A percentile compares a stretch with the other conserved stretches of the same genome.
Evolutionary conservation across 2,113 vertebrate species (phyloP).

Genomic region (Morone chrysops): DNA sequence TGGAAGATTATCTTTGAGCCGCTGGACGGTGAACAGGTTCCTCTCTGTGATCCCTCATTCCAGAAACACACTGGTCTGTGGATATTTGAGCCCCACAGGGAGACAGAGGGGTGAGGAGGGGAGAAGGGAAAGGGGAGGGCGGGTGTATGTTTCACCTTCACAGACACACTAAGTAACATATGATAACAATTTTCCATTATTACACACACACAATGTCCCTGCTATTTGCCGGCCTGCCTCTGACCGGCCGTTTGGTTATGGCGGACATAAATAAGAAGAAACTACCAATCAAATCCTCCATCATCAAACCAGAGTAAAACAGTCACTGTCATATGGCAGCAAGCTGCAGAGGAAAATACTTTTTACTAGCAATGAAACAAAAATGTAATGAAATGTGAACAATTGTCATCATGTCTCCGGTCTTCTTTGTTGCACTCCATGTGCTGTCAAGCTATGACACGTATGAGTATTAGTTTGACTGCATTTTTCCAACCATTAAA

Average conservation of each 20-base stretch:
- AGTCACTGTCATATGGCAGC: slow-evolving; percentile 33
- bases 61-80: slow-evolving; percentile 20
- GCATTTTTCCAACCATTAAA: slow-evolving; percentile 50
- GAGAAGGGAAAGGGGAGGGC: neutral
- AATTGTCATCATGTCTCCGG: slow-evolving; percentile 40
- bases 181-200: slow-evolving; percentile 74
- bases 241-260: slow-evolving; percentile 23
- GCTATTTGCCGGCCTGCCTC: slow-evolving; percentile 30
- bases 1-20: slow-evolving; percentile 26
- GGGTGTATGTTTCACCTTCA: slow-evolving; percentile 53
- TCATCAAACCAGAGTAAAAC: slow-evolving; percentile 32
- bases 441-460: slow-evolving; percentile 29
- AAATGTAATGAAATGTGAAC: slow-evolving; percentile 36
- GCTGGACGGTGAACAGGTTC: slow-evolving; percentile 47
- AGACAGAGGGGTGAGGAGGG: neutral
- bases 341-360: slow-evolving; percentile 37
- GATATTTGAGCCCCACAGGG: slow-evolving; percentile 44
- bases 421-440: neutral
- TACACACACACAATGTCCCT: slow-evolving; percentile 39
- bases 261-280: slow-evolving; percentile 26
- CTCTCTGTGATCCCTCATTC: slow-evolving; percentile 42
- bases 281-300: slow-evolving; percentile 42
- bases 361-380: slow-evolving; percentile 21
- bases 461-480: slow-evolving; percentile 34
- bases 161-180: slow-evolving; percentile 58